These are phyloP conservation scores for Glyphotaelius pellucidus DNA, from an alignment of 2,888 invertebrate genomes.

Conservation along the genomic window DNA sequence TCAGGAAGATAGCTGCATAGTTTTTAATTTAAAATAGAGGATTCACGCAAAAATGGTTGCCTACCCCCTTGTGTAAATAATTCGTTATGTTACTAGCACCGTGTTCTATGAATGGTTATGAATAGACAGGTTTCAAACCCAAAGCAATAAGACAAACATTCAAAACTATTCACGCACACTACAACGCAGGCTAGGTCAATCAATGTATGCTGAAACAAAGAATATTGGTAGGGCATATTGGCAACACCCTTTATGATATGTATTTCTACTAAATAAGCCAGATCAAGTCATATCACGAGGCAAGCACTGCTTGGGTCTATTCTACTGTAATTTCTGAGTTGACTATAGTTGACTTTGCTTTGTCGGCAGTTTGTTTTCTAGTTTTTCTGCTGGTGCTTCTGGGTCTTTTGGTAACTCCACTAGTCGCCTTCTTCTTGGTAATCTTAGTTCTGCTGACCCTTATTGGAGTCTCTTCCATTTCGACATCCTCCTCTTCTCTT, in stretches of 20 bases:
- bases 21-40: too few relatives aligned
- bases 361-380: constrained; percentile 71
- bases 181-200: background rate
- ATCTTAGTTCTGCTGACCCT: constrained; percentile 71
- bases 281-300: background rate
- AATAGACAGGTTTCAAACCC: background rate
- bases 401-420: constrained; percentile 71
- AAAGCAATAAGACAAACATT: background rate
- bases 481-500: constrained; percentile 62
- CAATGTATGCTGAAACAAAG: background rate
- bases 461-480: constrained; percentile 68
- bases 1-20: too few relatives aligned
- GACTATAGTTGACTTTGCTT: background rate
- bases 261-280: background rate
- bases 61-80: background rate
- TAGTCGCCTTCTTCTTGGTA: constrained; percentile 72
- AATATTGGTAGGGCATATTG: background rate
- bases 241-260: background rate
- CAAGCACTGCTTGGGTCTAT: background rate
- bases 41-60: too few relatives aligned
- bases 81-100: background rate
- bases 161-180: background rate
- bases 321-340: constrained; percentile 2
- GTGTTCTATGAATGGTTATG: background rate
- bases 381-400: constrained; percentile 74